phyloP scores from a whole-genome alignment of 1,140 invertebrate genomes.

The Bombus affinis region DNA sequence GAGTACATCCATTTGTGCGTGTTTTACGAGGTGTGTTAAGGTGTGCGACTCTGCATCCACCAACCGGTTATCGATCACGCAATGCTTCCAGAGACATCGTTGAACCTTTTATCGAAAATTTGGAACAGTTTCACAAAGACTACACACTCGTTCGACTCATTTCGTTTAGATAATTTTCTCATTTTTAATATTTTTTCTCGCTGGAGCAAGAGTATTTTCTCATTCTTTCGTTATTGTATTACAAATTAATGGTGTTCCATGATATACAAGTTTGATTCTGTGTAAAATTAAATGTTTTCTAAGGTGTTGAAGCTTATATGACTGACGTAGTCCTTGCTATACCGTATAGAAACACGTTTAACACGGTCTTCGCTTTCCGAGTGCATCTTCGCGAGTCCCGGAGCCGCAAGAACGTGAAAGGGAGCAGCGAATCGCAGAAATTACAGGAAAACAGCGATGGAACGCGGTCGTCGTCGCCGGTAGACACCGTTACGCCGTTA shows the following conservation, averaged over 20 bases:
- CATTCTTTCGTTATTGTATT: not conserved
- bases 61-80: conserved; percentile 40
- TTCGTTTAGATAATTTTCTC: too few species aligned
- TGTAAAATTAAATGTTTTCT: too few species aligned
- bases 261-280: not conserved
- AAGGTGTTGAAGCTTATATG: not conserved
- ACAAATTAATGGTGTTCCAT: not conserved
- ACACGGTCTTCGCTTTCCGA: not conserved
- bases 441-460: conserved; percentile 17
- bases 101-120: conserved; percentile 31
- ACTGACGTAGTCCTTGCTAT: not conserved
- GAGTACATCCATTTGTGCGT: conserved; percentile 17
- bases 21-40: conserved; percentile 26
- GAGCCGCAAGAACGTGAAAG: not conserved
- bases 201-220: not conserved
- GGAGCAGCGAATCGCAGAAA: conserved; percentile 15
- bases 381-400: not conserved
- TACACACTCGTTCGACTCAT: too few species aligned
- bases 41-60: not conserved
- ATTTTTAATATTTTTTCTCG: not conserved
- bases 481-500: conserved; percentile 49
- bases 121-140: not conserved
- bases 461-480: not conserved
- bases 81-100: conserved; percentile 3
- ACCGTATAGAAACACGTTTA: not conserved